Base-by-base conservation (phyloP, 2,888 invertebrate genomes). In the Fragum sueziense region DNA sequence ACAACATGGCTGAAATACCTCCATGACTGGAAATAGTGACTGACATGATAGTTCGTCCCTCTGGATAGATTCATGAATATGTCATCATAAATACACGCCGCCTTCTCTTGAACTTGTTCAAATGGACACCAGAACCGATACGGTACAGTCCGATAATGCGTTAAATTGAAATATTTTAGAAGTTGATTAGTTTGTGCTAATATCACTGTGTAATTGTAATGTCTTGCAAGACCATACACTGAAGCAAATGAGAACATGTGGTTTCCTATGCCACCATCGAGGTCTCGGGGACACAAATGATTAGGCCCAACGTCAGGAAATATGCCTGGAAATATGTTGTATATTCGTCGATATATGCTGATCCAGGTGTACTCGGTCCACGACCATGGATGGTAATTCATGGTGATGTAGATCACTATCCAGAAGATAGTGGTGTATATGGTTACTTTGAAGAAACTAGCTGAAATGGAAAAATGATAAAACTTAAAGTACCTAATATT, bases 221-320 rank as follows among this genome's bases (percentile, higher is more conserved):
- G 34, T 25, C 22, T 29, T 7, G 70, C 52, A 6, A 70, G 22
- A 14, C 70, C 70, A 52, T 29, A 70, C 11, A 34, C 22, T 1
- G 70, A 70, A 11, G 70, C 70, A 33, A 54, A 70, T 4, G 54
- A 57, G 22, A 33, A 70, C 27, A 70, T 31, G 17, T 54, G 31
- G 54, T 70, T 70, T n/a, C 70, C 70, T 4, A 70, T 22, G 1
- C 70, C 41, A 7, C 65, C 41, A n/a, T n/a, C n/a, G n/a, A n/a
- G n/a, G n/a, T n/a, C n/a, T n/a, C n/a, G n/a, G n/a, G n/a, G n/a
- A n/a, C n/a, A n/a, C n/a, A n/a, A n/a, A n/a, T n/a, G n/a, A n/a
- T n/a, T n/a, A n/a, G n/a, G n/a, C n/a, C n/a, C n/a, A n/a, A n/a
- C n/a, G n/a, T n/a, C n/a, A n/a, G n/a, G n/a, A n/a, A n/a, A n/a